These are phyloP conservation scores for Malurus elegans DNA, from an alignment of 2,113 vertebrate species.

Conservation along the genomic window DNA sequence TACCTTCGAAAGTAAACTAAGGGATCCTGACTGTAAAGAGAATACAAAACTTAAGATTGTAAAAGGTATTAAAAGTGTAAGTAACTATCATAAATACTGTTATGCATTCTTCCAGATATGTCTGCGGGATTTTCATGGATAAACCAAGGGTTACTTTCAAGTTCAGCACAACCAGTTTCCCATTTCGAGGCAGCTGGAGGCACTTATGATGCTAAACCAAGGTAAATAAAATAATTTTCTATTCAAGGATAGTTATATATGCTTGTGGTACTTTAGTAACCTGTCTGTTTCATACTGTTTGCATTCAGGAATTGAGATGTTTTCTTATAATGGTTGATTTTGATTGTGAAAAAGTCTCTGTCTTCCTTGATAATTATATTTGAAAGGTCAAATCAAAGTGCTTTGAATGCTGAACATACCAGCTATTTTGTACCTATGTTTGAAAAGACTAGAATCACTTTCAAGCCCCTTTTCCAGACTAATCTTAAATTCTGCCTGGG, in stretches of 20 bases:
- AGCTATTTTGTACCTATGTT: not conserved
- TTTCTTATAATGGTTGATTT: not conserved
- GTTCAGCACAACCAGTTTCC: constrained; percentile 67
- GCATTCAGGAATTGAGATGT: not conserved
- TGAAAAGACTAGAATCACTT: not conserved
- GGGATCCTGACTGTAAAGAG: not conserved
- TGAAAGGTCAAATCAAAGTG: not conserved
- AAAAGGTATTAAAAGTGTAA: not conserved
- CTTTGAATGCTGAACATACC: not conserved
- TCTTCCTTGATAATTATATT: not conserved
- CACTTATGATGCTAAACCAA: constrained; percentile 67
- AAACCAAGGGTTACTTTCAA: constrained; percentile 75
- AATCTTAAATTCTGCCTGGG: not conserved
- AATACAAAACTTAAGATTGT: not conserved
- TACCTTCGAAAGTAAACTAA: not conserved
- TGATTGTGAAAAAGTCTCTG: not conserved
- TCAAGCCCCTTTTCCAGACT: not conserved
- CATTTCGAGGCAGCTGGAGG: constrained; percentile 47
- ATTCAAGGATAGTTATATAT: not conserved
- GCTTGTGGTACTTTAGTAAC: not conserved
- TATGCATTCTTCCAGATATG: constrained; percentile 72
- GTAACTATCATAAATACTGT: not conserved
- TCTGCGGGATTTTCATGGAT: constrained; percentile 77
- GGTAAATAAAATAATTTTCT: constrained; percentile 54
- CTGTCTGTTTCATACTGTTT: not conserved